Evolutionary conservation across 2,888 invertebrate genomes (phyloP), one percentile per base, ranked within the genome.

Genomic region (Escarpia spicata): DNA sequence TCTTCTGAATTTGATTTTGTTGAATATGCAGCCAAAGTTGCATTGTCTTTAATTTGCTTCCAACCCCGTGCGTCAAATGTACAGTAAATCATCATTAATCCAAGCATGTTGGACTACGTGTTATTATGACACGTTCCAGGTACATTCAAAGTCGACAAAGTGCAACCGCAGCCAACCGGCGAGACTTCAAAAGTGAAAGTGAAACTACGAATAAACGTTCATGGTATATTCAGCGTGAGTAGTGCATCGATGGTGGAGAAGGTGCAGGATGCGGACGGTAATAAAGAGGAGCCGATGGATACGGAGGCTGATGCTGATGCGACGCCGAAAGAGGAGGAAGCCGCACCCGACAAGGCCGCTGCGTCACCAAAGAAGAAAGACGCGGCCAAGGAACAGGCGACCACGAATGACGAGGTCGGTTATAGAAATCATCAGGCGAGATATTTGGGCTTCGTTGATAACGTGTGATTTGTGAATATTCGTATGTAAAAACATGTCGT

Each of bases 171-270:
- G 52, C 97, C 98, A 0, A 98, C 98, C 94, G 99, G 99, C 58
- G 98, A 98, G 95, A 97, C 98, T n/a, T 98, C 98, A 94, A 99
- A 99, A 97, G 98, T 99, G 0, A 99, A 99, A 97, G 98, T 99
- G 6, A 99, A 94, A 93, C 98, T 99, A 9, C 97, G 99, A 95
- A 97, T 99, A 92, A 99, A 99, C 97, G 97, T 98, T 92, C 98
- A 99, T 96, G 99, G 99, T 92, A 98, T 99, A 93, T 98, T 99
- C 96, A 97, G 98, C 19, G 98, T 99, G 44, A 98, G 98, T 19
- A 98, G 98, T 92, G 99, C 99, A 6, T 98, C 98, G 60, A 94
- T 96, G 95, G 94, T 96, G 91, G 96, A 96, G 93, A 95, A 96
- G 94, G 93, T 95, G 43, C 95, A 94, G 91, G 95, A 95, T 10